Evolutionary conservation across 2,113 vertebrate genomes (phyloP).

Genomic region (Pygoscelis adeliae): DNA sequence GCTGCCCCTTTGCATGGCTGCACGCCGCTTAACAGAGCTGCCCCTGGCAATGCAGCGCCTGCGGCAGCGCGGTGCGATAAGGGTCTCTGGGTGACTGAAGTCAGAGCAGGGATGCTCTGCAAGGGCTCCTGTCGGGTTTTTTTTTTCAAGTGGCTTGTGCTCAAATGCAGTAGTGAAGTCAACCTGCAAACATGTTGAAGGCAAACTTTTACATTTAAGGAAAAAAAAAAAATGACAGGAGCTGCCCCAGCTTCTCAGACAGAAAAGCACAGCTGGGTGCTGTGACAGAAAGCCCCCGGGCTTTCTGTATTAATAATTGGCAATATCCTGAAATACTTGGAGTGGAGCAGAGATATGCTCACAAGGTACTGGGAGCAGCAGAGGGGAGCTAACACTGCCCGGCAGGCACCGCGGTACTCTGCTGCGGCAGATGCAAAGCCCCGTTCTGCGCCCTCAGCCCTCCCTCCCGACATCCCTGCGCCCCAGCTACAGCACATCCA

Average conservation of each 20-base stretch:
- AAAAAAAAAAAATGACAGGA: fast-evolving
- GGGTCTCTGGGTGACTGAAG: background rate
- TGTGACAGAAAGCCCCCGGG: background rate
- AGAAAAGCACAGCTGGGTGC: background rate
- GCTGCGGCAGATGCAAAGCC: background rate
- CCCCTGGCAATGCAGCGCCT: background rate
- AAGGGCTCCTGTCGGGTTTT: background rate
- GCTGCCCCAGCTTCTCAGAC: background rate
- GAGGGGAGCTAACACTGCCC: background rate
- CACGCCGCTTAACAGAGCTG: background rate
- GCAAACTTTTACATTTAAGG: background rate
- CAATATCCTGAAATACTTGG: background rate
- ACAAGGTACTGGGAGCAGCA: background rate
- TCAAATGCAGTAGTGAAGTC: background rate
- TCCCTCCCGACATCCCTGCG: fast-evolving
- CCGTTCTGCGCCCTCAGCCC: background rate
- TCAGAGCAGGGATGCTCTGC: background rate
- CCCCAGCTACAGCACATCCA: fast-evolving
- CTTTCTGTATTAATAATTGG: background rate
- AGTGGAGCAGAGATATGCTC: background rate
- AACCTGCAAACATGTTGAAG: background rate
- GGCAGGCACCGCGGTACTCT: fast-evolving
- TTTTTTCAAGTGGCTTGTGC: background rate
- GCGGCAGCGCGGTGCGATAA: fast-evolving
- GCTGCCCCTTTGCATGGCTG: background rate